Evolutionary conservation across 2,888 invertebrate species (phyloP).

Genomic region (Achlya flavicornis): DNA sequence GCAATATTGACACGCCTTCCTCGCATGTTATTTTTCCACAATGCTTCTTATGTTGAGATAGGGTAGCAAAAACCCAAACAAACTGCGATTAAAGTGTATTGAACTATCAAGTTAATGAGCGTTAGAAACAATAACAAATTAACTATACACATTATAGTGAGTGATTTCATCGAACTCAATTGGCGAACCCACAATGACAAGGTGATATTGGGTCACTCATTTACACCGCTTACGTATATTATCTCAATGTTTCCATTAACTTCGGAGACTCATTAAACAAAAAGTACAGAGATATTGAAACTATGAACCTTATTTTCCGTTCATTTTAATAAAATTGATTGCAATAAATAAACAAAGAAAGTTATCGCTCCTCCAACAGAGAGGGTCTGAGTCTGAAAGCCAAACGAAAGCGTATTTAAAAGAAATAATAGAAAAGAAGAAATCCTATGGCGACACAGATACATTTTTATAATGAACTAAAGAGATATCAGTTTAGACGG

Average conservation of each 20-base stretch:
- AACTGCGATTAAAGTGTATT: background rate
- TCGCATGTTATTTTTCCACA: background rate
- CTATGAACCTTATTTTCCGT: background rate
- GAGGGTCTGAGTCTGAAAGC: too few relatives aligned
- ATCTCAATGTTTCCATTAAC: constrained; percentile 7
- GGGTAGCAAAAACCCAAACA: too few relatives aligned
- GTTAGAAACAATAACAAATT: background rate
- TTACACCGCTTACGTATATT: background rate
- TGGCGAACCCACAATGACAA: constrained; percentile 25
- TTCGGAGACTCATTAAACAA: background rate
- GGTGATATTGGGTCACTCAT: constrained; percentile 34
- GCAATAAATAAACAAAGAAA: too few relatives aligned
- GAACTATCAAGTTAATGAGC: background rate
- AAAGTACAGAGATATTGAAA: background rate
- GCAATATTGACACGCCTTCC: background rate
- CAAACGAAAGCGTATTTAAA: too few relatives aligned
- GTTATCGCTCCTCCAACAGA: background rate
- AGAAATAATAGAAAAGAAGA: too few relatives aligned
- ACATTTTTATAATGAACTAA: too few relatives aligned
- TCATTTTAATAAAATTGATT: background rate
- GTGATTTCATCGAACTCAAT: constrained; percentile 25
- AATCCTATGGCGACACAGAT: too few relatives aligned
- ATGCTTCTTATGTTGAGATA: background rate
- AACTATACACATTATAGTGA: background rate
- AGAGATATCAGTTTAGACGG: too few relatives aligned